These are phyloP conservation scores for Tubulanus polymorphus DNA, from an alignment of 2,888 invertebrate genomes.

Conservation along the genomic window DNA sequence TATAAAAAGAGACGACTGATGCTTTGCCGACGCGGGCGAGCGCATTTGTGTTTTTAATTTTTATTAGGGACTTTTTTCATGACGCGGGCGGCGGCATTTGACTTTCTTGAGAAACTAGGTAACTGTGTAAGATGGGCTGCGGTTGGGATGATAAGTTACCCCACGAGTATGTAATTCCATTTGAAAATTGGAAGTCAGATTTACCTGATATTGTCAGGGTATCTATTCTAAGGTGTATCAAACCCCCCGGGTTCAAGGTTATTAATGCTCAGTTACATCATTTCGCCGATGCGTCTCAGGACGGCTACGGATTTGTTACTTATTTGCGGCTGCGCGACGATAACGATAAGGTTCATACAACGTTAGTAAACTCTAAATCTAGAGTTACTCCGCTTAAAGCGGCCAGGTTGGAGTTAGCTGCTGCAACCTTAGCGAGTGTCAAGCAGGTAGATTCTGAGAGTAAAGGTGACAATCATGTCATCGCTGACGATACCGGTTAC, in stretches of 20 bases:
- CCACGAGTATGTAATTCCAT: not conserved
- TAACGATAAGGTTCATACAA: not conserved
- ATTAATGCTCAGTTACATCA: constrained; percentile 1
- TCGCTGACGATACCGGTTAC: too few relatives aligned
- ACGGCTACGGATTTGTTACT: constrained; percentile 3
- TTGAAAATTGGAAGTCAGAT: not conserved
- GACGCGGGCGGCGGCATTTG: too few relatives aligned
- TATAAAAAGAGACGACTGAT: too few relatives aligned
- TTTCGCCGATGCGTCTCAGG: constrained; percentile 9
- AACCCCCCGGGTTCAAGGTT: not conserved
- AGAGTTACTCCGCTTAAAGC: constrained; percentile 8
- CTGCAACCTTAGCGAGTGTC: too few relatives aligned
- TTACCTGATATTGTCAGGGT: not conserved
- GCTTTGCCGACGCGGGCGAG: too few relatives aligned
- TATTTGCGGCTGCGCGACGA: constrained; percentile 2
- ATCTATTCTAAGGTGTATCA: constrained; percentile 4
- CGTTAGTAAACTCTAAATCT: constrained; percentile 5
- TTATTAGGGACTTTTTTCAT: too few relatives aligned
- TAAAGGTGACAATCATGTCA: too few relatives aligned
- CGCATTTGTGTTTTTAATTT: too few relatives aligned
- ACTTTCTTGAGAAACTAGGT: too few relatives aligned
- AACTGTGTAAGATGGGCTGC: not conserved
- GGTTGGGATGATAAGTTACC: constrained; percentile 12
- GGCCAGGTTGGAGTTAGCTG: constrained; percentile 5
- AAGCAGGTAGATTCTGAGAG: too few relatives aligned